A percentile compares a stretch with the other conserved stretches of the same genome.
Evolutionary conservation across 2,113 vertebrate genomes (phyloP).

Genomic region (Paratilapia polleni): DNA sequence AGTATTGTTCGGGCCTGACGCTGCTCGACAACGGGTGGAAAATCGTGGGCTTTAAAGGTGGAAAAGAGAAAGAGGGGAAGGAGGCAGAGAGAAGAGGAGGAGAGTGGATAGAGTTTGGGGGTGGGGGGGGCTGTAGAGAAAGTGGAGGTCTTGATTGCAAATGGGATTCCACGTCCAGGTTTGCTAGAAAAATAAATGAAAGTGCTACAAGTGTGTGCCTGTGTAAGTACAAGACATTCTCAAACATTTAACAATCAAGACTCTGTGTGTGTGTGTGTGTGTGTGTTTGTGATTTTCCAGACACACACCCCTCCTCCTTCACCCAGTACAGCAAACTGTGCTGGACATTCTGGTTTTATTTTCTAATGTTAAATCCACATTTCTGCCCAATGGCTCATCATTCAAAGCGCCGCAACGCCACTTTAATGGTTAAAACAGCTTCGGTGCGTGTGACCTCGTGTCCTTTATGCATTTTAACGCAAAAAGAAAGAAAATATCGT

Average conservation of each 20-base stretch:
- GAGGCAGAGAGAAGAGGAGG: background rate
- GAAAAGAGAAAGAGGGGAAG: constrained; percentile 5
- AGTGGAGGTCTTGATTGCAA: constrained; percentile 67
- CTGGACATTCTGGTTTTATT: constrained; percentile 4
- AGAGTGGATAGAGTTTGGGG: background rate
- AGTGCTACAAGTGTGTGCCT: constrained; percentile 8
- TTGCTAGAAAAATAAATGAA: constrained; percentile 68
- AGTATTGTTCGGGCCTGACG: constrained; percentile 47
- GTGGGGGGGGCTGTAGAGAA: background rate
- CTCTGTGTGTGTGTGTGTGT: background rate
- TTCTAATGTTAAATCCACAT: constrained; percentile 18
- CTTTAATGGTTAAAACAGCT: constrained; percentile 10
- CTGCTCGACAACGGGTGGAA: constrained; percentile 24
- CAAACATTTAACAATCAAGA: constrained; percentile 19
- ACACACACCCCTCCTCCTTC: background rate
- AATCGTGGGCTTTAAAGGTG: constrained; percentile 47
- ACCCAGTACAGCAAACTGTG: background rate
- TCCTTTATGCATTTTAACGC: background rate
- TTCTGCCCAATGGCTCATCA: constrained; percentile 21
- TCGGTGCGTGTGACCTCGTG: background rate
- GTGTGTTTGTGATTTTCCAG: constrained; percentile 24
- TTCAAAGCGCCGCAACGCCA: background rate
- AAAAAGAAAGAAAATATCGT: background rate
- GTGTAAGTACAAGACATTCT: constrained; percentile 21
- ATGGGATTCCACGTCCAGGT: constrained; percentile 57